Percentiles rank a stretch among this genome's conserved stretches.
Conservation (phyloP, 2,888 invertebrate genomes). For the Xestia ashworthii region DNA sequence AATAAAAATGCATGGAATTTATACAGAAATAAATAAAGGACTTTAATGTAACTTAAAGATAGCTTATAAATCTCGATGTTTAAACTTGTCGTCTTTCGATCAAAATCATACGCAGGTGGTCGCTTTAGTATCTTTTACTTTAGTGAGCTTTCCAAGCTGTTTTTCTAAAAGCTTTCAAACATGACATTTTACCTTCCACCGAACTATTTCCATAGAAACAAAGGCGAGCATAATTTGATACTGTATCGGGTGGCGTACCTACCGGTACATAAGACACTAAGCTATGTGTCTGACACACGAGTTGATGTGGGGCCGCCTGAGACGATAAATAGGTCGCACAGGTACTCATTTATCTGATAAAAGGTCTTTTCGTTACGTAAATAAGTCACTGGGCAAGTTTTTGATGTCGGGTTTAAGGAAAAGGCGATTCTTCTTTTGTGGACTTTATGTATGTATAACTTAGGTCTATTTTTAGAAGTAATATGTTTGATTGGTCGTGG, state of each 20-base stretch:
- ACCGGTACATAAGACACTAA: constrained; percentile 14
- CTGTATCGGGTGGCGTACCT: background rate
- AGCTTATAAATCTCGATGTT: background rate
- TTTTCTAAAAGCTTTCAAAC: background rate
- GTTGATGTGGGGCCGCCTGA: constrained; percentile 46
- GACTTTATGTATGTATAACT: background rate
- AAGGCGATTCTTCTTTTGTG: background rate
- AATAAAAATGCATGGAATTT: no score
- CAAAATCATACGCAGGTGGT: background rate
- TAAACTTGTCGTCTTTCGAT: background rate
- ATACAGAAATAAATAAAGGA: no score
- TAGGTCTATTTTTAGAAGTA: background rate
- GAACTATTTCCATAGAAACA: constrained; percentile 11
- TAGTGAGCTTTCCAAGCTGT: background rate
- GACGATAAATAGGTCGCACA: constrained; percentile 27
- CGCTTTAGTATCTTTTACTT: background rate
- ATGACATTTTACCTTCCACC: background rate
- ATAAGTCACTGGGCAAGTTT: constrained; percentile 4
- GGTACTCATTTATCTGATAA: constrained; percentile 51
- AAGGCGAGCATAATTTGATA: constrained; percentile 27
- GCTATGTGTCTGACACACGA: constrained; percentile 39
- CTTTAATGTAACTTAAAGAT: background rate
- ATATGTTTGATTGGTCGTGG: background rate
- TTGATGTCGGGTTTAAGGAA: background rate
- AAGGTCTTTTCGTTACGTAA: constrained; percentile 23